Conservation (phyloP, 2,888 invertebrate genomes). For the Tenthredo mesomela region DNA sequence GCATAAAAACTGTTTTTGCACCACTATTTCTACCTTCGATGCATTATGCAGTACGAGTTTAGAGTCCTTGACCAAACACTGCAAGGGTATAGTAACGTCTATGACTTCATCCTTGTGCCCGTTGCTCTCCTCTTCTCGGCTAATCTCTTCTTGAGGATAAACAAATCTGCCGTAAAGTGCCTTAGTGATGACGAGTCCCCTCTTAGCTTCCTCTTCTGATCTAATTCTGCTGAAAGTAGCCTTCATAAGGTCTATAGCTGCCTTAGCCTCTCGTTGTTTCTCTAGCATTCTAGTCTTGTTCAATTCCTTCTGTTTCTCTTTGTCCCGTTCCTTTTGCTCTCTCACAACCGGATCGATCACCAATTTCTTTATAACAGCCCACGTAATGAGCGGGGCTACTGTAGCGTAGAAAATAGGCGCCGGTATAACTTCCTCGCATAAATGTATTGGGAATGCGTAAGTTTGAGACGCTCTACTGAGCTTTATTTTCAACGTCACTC, state of each 20-base stretch:
- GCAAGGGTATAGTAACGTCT: slow-evolving; percentile 96
- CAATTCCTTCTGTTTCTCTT: slow-evolving; percentile 90
- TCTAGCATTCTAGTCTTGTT: slow-evolving; percentile 89
- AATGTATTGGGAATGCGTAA: slow-evolving; percentile 92
- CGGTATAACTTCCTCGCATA: slow-evolving; percentile 94
- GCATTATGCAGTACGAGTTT: slow-evolving; percentile 90
- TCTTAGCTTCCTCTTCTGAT: slow-evolving; percentile 89
- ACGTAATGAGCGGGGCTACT: slow-evolving; percentile 90
- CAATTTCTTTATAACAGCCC: slow-evolving; percentile 90
- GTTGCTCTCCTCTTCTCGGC: slow-evolving; percentile 65
- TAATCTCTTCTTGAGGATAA: slow-evolving; percentile 67
- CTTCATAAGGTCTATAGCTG: slow-evolving; percentile 94
- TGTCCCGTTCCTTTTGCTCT: slow-evolving; percentile 88
- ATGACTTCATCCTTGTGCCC: slow-evolving; percentile 82
- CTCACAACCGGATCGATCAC: slow-evolving; percentile 91
- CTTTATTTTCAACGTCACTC: slow-evolving; percentile 93
- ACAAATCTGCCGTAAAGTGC: slow-evolving; percentile 90
- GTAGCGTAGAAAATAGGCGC: slow-evolving; percentile 97
- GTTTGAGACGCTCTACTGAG: slow-evolving; percentile 92
- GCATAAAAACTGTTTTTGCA: slow-evolving; percentile 34
- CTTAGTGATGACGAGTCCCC: slow-evolving; percentile 91
- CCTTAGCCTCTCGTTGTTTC: slow-evolving; percentile 90
- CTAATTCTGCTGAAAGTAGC: slow-evolving; percentile 92
- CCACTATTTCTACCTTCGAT: slow-evolving; percentile 85
- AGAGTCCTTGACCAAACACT: slow-evolving; percentile 96